Evolutionary conservation across 2,113 vertebrate genomes (phyloP).

Genomic region (Clupea harengus): DNA sequence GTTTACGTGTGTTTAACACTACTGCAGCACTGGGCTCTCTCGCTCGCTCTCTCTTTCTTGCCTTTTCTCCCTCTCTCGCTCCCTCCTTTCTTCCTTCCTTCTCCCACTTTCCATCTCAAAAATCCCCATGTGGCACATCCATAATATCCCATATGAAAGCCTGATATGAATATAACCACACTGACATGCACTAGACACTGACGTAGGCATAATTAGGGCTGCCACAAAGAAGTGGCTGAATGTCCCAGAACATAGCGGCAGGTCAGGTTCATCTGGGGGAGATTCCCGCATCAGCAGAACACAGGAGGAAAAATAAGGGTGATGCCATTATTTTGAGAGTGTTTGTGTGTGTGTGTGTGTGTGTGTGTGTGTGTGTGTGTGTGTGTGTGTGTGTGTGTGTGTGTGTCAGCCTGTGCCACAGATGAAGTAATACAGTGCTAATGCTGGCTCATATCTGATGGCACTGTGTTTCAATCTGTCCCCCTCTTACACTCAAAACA

Average conservation of each 20-base stretch:
- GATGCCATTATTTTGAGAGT: not conserved
- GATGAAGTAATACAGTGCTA: too few species aligned
- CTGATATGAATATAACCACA: not conserved
- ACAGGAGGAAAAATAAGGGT: not conserved
- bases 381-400: constrained; percentile 32
- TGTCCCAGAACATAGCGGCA: not conserved
- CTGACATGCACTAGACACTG: not conserved
- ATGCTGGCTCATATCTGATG: too few species aligned
- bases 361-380: constrained; percentile 31
- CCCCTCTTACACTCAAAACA: too few species aligned
- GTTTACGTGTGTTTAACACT: not conserved
- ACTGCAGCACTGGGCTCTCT: not conserved
- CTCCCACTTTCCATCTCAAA: not conserved
- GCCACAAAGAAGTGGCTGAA: not conserved
- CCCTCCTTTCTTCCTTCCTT: not conserved
- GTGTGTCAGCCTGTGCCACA: constrained; percentile 20
- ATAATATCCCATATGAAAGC: not conserved
- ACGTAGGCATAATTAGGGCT: not conserved
- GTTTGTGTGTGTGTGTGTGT: constrained; percentile 1
- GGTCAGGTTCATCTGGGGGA: not conserved
- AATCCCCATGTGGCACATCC: not conserved
- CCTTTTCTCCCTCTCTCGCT: not conserved
- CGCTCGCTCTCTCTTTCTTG: not conserved
- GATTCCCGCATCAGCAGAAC: not conserved
- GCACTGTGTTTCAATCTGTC: too few species aligned